phyloP scores from a whole-genome alignment of 2,888 invertebrate genomes.

The Chrysotoxum bicinctum region DNA sequence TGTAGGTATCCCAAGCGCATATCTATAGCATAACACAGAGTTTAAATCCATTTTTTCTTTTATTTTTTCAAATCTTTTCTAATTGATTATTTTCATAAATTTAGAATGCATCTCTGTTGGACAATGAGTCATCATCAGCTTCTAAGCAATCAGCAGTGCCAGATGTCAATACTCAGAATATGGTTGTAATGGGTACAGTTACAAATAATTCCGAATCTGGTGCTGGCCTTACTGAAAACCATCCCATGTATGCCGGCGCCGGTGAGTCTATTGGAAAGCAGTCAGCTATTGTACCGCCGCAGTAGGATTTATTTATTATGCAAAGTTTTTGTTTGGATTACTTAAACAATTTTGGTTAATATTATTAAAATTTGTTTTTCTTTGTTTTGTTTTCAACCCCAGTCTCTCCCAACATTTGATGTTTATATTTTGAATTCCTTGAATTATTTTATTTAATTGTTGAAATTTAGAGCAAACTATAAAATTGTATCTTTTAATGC shows the following conservation, averaged over 20 bases:
- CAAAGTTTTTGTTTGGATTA: constrained; percentile 35
- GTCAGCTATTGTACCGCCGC: constrained; percentile 23
- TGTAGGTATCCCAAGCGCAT: constrained; percentile 51
- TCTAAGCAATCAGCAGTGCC: constrained; percentile 23
- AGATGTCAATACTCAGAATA: constrained; percentile 29
- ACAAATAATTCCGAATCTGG: constrained; percentile 26
- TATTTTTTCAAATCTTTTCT: background rate
- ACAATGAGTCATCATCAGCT: constrained; percentile 38
- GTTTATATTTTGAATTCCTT: background rate
- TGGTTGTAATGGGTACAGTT: constrained; percentile 15
- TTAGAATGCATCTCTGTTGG: constrained; percentile 45
- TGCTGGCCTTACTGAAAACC: constrained; percentile 21
- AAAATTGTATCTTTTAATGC: background rate
- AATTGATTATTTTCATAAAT: constrained; percentile 11
- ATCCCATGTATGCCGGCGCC: background rate
- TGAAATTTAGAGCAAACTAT: constrained; percentile 9
- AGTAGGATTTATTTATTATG: constrained; percentile 40
- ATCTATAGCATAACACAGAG: background rate
- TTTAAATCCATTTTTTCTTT: constrained; percentile 1
- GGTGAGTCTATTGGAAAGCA: constrained; percentile 38
- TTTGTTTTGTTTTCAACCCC: background rate
- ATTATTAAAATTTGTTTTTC: background rate
- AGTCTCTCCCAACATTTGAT: background rate
- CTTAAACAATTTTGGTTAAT: constrained; percentile 18
- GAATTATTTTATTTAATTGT: background rate